A percentile compares a stretch with the other conserved stretches of the same genome.
These are phyloP conservation scores for Pampusana beccarii DNA, from an alignment of 2,113 vertebrate genomes.

Conservation along the genomic window DNA sequence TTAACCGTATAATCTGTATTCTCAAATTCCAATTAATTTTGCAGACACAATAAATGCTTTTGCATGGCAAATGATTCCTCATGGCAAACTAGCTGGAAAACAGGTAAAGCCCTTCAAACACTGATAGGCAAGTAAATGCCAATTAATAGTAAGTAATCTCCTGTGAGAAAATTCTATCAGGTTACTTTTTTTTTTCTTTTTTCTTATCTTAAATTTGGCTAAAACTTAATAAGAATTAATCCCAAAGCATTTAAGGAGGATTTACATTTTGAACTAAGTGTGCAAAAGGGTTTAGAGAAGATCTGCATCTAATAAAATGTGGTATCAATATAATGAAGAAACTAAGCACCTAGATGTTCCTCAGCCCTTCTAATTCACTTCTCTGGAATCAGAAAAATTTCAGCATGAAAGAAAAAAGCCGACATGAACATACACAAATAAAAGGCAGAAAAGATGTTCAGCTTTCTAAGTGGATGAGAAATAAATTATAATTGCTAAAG, in stretches of 20 bases:
- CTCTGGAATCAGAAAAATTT: not conserved
- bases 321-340: not conserved
- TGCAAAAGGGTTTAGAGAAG: not conserved
- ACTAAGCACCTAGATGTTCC: not conserved
- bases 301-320: not conserved
- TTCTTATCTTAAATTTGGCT: not conserved
- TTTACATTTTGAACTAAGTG: not conserved
- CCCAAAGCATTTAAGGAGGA: not conserved
- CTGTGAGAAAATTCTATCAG: not conserved
- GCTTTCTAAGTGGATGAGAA: not conserved
- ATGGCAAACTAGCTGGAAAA: not conserved
- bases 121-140: not conserved
- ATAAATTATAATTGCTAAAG: not conserved
- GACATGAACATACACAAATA: rapidly evolving
- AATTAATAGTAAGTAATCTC: not conserved
- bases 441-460: not conserved
- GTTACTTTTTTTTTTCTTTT: not conserved
- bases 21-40: not conserved
- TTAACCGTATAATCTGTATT: not conserved
- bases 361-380: not conserved
- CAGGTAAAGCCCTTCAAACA: not conserved
- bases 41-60: not conserved
- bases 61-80: not conserved
- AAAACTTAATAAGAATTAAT: not conserved
- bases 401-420: not conserved